Evolutionary conservation across 2,797 vertebrate species (phyloP), one percentile per base, ranked within the genome.

Genomic region (Mus minutoides): DNA sequence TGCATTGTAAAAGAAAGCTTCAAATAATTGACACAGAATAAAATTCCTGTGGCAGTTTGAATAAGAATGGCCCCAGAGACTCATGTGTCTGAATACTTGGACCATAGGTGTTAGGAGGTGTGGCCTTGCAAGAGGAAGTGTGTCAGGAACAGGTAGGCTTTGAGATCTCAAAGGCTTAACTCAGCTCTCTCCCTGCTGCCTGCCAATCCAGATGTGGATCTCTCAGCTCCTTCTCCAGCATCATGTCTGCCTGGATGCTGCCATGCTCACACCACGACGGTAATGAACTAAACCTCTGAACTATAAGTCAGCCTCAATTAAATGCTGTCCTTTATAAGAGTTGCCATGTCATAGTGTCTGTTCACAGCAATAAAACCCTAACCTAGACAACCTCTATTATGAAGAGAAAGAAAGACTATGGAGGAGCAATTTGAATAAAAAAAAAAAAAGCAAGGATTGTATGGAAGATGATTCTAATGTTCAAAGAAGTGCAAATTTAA

Each of bases 401-500:
- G 67, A 75, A 90, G 37, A 37, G 13, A 3, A 73, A 43, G 37
- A 52, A 56, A 92, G 64, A 52, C 24, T 3, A 43, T 29, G 26
- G 86, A 86, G 40, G 60, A 19, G 3, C 34, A 52, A 11, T 46
- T 52, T 67, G 34, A 16, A 84, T 64, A 78, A 73, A 49, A 85
- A 26, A 2, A 79, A 86, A 64, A 24, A 87, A 67, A 71, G 3
- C 34, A 29, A 56, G 34, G 4, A 16, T 0, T 31, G 11, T 5
- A 24, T n/a, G 85, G 82, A 88, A 88, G 83, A 88, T 19, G 22
- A 94, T 24, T 89, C 69, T 60, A 86, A 71, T 71, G 69, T 31
- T 77, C 54, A 94, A 19, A 76, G 60, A 85, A 69, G 84, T 80
- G 71, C 26, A 92, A 64, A 88, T 88, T 71, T 80, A 89, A 95